Base-by-base conservation (phyloP, 2,888 invertebrate species). In the Zygogramma bicolorata region DNA sequence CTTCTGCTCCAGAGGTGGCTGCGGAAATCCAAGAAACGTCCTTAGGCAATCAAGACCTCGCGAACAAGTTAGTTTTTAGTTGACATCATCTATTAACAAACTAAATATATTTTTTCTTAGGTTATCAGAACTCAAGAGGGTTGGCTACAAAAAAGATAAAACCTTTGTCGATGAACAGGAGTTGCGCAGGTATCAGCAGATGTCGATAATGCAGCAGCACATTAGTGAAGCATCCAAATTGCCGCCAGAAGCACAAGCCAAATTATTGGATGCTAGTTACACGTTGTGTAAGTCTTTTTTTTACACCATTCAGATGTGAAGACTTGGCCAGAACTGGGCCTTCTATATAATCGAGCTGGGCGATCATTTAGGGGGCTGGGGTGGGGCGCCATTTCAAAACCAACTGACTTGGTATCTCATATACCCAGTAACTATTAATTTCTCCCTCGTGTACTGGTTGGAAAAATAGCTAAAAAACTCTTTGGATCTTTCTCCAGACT, bases 221-320 rank as follows among this genome's bases (percentile, higher is more conserved):
- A 90, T 92, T 70, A 94, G 94, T 84, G 92, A 93, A 74, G 92
- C 93, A 68, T 86, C 88, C 59, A 91, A 91, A 80, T 87, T 94
- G 79, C 93, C 94, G 46, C 89, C 92, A 2, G 93, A 93, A 86
- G 93, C 93, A 15, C 91, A 93, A 31, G 93, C 93, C 22, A 91
- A 92, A 82, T 88, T 94, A 59, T 89, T 93, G 70, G 94, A 94
- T 85, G 92, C 93, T 67, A 87, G 83, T 78, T 93, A 93, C 81
- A 93, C 93, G 2, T 88, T 94, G 75, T 92, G 94, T 95, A 88
- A 90, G 92, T 90, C n/a, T n/a, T n/a, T n/a, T n/a, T n/a, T n/a
- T n/a, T n/a, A n/a, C n/a, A n/a, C n/a, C n/a, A n/a, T n/a, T n/a
- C n/a, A n/a, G n/a, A n/a, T n/a, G n/a, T n/a, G n/a, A n/a, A n/a